Base-by-base conservation (phyloP, 2,113 vertebrate genomes). In the Ascaphus truei region DNA sequence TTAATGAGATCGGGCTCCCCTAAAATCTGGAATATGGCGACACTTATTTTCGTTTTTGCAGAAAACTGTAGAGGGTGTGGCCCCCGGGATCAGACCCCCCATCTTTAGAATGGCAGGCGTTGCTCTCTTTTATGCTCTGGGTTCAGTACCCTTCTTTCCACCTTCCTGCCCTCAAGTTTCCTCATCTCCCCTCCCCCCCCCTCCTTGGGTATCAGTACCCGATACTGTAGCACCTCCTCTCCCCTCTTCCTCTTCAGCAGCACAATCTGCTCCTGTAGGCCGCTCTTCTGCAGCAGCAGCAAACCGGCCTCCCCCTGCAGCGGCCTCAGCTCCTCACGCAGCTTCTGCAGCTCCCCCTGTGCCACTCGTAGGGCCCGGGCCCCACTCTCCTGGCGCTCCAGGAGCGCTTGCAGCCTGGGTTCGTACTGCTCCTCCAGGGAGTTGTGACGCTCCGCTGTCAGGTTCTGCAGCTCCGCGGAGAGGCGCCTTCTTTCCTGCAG, bases 341-440 rank as follows among this genome's bases (percentile, higher is more conserved):
- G 87, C 30, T 84, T 88, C 60, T 90, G 89, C 43, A 90, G 78
- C 76, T 97, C 91, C 0, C 89, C 91, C 71, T 91, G 93, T 20
- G 88, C 84, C 73, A 86, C 88, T 72, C 83, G 82, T 30, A 94
- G 79, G 0, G 92, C 90, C 29, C 77, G 86, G 1, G 77, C 76
- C 3, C 91, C 87, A 0, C 80, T 81, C 62, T 95, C 92, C 0
- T 87, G 84, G 56, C 90, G 85, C 75, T 95, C 95, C 39, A 93
- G 75, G 73, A 97, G 84, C n/a, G 89, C 83, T 76, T 93, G 76
- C 62, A 98, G 79, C 15, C 93, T 87, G 1, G 96, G 94, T 61
- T 95, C 92, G 1, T 95, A 98, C 75, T 92, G 91, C 25, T 94
- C 85, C 73, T 98, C 92, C 66, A 98, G 83, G 2, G 85, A 85